Evolutionary conservation across 2,113 vertebrate species (phyloP), one percentile per base, ranked within the genome.

Genomic region (Euleptes europaea): DNA sequence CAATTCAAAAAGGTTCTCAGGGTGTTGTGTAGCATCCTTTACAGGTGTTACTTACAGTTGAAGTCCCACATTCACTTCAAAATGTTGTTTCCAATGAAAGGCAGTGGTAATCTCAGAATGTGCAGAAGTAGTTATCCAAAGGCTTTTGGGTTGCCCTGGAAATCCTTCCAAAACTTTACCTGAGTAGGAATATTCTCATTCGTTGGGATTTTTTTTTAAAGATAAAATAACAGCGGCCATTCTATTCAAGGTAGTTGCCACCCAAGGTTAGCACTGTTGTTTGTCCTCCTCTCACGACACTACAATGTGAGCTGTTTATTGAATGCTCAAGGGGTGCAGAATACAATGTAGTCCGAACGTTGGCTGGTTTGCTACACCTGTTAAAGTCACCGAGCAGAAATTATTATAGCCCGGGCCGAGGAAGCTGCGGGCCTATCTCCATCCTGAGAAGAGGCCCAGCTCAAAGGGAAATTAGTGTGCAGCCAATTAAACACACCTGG

Each of bases 401-500:
- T 89, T 90, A 88, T 78, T 86, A 54, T 73, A 82, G 8, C 83
- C 80, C 82, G 15, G 83, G 21, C 4, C 12, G 75, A 84, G 75
- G 44, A 87, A 85, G 33, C 1, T 66, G 5, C 47, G 33, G 82
- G 35, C 7, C 54, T 40, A 42, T 10, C 63, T 1, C 4, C 5
- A 82, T 71, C 38, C 65, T 31, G 78, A 54, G 83, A 90, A 33
- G 47, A 88, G 86, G 84, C 1, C 79, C 35, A 82, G 54, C 85
- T 79, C 90, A 89, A 63, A 72, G 70, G 60, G 65, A 85, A 92
- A 86, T 40, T 85, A 84, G 8, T 77, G 83, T 85, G 47, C 54
- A 93, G 88, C 31, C 78, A 94, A 89, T 93, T 93, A 95, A 92
- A 89, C 75, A 88, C 42, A 93, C 11, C 33, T 89, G 66, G 78